Conservation (phyloP, 2,113 vertebrate species). For the Otus sunia region DNA sequence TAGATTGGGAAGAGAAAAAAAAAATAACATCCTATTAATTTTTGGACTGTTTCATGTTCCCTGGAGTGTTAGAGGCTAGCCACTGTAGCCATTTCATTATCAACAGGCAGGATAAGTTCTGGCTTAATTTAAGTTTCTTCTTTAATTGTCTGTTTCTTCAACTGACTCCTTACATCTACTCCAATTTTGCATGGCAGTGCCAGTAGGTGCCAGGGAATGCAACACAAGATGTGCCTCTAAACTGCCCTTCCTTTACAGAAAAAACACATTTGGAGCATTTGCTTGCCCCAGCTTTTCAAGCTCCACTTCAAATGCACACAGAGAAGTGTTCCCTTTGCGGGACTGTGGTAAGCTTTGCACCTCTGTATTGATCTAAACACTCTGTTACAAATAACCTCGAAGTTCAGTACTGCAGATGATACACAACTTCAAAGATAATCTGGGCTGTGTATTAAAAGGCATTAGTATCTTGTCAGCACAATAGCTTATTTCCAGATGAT, state of each 20-base stretch:
- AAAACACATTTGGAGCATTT: background rate
- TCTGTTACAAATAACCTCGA: background rate
- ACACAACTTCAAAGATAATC: background rate
- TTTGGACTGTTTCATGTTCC: background rate
- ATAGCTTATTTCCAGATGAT: background rate
- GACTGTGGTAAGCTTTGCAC: background rate
- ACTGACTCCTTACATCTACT: background rate
- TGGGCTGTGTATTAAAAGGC: background rate
- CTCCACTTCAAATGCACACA: background rate
- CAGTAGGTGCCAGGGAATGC: background rate
- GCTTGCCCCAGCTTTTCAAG: background rate
- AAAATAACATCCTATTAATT: background rate
- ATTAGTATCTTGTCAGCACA: background rate
- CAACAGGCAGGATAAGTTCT: background rate
- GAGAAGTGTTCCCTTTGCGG: background rate
- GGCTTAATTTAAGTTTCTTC: background rate
- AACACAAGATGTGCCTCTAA: background rate
- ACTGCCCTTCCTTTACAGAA: background rate
- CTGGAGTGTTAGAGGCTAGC: background rate
- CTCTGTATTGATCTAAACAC: background rate
- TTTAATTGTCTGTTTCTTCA: background rate
- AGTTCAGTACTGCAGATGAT: background rate
- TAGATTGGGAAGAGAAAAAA: background rate
- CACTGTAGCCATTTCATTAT: background rate
- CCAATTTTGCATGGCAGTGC: background rate